These are phyloP conservation scores for Orchestes rusci DNA, from an alignment of 2,888 invertebrate genomes.

Conservation along the genomic window DNA sequence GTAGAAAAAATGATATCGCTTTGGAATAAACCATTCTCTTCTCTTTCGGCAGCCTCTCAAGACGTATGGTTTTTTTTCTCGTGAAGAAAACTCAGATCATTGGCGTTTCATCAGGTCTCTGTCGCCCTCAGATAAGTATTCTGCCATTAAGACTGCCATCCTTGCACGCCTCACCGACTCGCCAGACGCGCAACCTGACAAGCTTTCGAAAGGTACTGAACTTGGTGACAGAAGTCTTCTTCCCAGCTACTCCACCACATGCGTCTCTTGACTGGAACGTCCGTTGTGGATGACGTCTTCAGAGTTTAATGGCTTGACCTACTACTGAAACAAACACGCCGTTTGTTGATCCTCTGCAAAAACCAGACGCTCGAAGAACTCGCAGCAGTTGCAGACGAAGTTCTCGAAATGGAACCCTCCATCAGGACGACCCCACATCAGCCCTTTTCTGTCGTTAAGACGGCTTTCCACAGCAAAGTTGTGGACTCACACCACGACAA, in stretches of 20 bases:
- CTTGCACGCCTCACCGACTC: slow-evolving; percentile 2
- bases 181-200: slow-evolving; percentile 1
- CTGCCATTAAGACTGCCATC: background rate
- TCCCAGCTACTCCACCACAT: slow-evolving; percentile 2
- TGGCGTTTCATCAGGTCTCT: background rate
- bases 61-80: too few species aligned
- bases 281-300: too few species aligned
- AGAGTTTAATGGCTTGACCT: background rate
- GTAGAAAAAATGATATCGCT: too few species aligned
- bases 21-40: too few species aligned
- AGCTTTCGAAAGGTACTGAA: background rate
- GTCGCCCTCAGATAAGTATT: background rate
- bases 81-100: too few species aligned
- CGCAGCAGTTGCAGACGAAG: too few species aligned
- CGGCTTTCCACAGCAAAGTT: too few species aligned
- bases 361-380: too few species aligned
- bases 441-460: too few species aligned
- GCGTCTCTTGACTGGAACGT: background rate
- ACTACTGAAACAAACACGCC: background rate
- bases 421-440: background rate
- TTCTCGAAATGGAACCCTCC: background rate
- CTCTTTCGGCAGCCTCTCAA: too few species aligned
- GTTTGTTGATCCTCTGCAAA: too few species aligned
- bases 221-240: slow-evolving; percentile 3
- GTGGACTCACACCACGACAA: too few species aligned